Conservation (phyloP, 1,140 invertebrate species). For the Cyphomyrmex costatus region DNA sequence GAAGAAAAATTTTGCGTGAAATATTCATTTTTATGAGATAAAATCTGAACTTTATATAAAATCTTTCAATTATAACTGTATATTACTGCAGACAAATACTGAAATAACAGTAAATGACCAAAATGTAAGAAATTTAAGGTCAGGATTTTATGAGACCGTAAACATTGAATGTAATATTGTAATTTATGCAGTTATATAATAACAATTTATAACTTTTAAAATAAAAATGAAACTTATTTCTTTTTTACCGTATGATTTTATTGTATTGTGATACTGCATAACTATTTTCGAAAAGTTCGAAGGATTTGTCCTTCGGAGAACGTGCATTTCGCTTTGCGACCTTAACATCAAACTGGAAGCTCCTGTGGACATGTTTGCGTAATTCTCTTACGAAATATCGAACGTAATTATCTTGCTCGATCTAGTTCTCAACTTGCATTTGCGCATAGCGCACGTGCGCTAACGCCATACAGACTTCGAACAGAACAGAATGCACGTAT, state of each 20-base stretch:
- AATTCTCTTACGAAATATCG: constrained; percentile 51
- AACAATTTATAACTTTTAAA: constrained; percentile 4
- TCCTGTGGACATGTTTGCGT: constrained; percentile 5
- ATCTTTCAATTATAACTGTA: constrained; percentile 1
- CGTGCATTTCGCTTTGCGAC: constrained; percentile 9
- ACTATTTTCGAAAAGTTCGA: background rate
- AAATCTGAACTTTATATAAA: constrained; percentile 21
- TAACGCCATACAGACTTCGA: background rate
- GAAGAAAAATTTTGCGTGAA: constrained; percentile 20
- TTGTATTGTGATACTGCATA: background rate
- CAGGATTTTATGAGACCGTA: background rate
- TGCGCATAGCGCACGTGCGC: constrained; percentile 18
- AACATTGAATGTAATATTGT: background rate
- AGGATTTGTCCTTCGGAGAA: background rate
- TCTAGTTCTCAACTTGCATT: constrained; percentile 37
- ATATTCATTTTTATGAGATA: background rate
- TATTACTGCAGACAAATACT: background rate
- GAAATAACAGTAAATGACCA: background rate
- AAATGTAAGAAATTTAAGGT: background rate
- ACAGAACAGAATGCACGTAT: background rate
- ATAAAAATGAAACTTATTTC: background rate
- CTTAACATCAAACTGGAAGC: background rate
- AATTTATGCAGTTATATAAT: background rate
- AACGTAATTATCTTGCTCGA: constrained; percentile 50
- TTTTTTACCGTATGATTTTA: constrained; percentile 4